phyloP scores from a whole-genome alignment of 2,113 vertebrate genomes.

The Seriola rivoliana region DNA sequence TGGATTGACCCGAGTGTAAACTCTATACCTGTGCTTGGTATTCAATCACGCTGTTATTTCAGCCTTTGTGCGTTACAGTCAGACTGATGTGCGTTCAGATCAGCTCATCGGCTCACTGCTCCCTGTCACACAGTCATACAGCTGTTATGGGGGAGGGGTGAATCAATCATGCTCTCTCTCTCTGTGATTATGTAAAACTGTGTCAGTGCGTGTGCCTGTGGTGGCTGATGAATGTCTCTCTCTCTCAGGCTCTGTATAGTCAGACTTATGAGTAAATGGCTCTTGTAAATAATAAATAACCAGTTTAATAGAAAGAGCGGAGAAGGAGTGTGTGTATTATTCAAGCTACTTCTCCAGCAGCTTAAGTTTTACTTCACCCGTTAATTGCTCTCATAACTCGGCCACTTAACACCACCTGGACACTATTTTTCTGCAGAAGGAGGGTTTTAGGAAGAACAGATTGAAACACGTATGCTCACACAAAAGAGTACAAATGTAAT shows the following conservation, averaged over 20 bases:
- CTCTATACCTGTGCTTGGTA: conserved; percentile 14
- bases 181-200: conserved; percentile 46
- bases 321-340: conserved; percentile 9
- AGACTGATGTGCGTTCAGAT: conserved; percentile 27
- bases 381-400: conserved; percentile 35
- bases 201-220: background rate
- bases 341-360: conserved; percentile 38
- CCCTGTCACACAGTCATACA: conserved; percentile 28
- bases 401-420: conserved; percentile 34
- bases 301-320: conserved; percentile 35
- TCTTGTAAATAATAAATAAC: conserved; percentile 55
- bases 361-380: conserved; percentile 38
- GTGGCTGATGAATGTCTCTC: background rate
- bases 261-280: conserved; percentile 12
- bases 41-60: background rate
- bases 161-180: conserved; percentile 30
- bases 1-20: conserved; percentile 31
- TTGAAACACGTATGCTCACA: background rate
- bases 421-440: background rate
- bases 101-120: conserved; percentile 19
- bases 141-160: conserved; percentile 41
- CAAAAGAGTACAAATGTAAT: no score
- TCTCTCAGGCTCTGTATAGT: background rate
- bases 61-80: conserved; percentile 13
- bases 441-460: background rate